phyloP scores from a whole-genome alignment of 2,113 vertebrate genomes.

The Aplodontia rufa region DNA sequence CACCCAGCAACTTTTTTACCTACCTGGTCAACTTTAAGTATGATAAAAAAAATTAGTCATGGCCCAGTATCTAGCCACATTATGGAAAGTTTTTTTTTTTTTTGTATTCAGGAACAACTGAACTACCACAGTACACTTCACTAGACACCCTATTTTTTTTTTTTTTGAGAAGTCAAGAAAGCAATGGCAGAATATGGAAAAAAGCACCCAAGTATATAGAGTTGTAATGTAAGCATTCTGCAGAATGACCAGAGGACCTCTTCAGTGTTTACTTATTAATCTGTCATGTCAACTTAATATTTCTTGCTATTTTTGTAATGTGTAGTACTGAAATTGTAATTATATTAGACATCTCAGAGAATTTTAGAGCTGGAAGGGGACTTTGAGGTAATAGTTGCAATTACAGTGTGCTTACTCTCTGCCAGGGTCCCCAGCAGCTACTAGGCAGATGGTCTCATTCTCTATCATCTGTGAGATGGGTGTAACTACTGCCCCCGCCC shows the following conservation, averaged over 20 bases:
- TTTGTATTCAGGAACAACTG: constrained; percentile 13
- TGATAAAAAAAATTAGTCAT: not conserved
- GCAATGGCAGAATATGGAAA: not conserved
- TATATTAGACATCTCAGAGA: not conserved
- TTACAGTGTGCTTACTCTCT: not conserved
- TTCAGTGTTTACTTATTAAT: not conserved
- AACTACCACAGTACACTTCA: not conserved
- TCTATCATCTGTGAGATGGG: not conserved
- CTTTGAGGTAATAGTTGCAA: not conserved
- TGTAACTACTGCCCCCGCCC: not conserved
- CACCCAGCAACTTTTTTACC: not conserved
- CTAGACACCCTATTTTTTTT: not conserved
- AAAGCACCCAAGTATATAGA: not conserved
- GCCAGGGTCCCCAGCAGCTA: not conserved
- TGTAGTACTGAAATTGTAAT: not conserved
- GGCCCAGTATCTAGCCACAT: not conserved
- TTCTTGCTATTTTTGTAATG: constrained; percentile 18
- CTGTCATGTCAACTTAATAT: not conserved
- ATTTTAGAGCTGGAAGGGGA: not conserved
- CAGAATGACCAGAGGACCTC: not conserved
- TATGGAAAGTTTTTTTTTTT: not conserved
- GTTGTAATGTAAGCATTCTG: not conserved
- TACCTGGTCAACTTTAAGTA: not conserved
- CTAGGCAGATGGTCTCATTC: not conserved
- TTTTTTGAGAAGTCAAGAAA: not conserved